Evolutionary conservation across 2,113 vertebrate genomes (phyloP), one percentile per base, ranked within the genome.

Genomic region (Solea senegalensis): DNA sequence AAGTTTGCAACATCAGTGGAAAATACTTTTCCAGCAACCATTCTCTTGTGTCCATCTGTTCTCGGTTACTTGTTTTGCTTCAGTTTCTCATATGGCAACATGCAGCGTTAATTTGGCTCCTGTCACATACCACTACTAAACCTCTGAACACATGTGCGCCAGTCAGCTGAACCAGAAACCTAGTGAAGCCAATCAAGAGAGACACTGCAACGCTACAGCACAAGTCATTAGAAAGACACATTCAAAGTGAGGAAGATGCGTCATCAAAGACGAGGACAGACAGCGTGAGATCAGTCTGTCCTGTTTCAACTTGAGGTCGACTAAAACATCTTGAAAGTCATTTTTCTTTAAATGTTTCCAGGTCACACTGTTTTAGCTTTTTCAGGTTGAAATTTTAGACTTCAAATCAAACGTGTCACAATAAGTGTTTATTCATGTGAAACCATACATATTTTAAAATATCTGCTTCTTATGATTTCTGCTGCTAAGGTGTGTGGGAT

Each of bases 1-100:
- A 68, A 68, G 78, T 82, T 83, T 85, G 76, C 78, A 85, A 74
- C 81, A 87, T 84, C 77, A 85, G 87, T 88, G 86, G 90, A 91
- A 92, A 92, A 91, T 90, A 83, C 59, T 88, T 90, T 81, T 90
- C 80, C 69, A 79, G 75, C 73, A 55, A 80, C 21, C 83, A 82
- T 85, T 86, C 85, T 75, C 72, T 83, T 82, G 68, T 75, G 77
- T 90, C 87, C 90, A 92, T 92, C 91, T 93, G 91, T 84, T 91
- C 86, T 71, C 76, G 76, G 88, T 92, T 91, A 91, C 80, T 84
- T 74, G 48, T 81, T 81, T 66, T 79, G 72, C 80, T 81, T 79
- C 60, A 74, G 79, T 80, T 83, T 84, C 78, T 83, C 75, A 70
- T 74, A 86, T 86, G 87, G 89, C 90, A 86, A 84, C 88, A 88